phyloP scores from a whole-genome alignment of 1,140 invertebrate genomes.

The Solenopsis invicta region DNA sequence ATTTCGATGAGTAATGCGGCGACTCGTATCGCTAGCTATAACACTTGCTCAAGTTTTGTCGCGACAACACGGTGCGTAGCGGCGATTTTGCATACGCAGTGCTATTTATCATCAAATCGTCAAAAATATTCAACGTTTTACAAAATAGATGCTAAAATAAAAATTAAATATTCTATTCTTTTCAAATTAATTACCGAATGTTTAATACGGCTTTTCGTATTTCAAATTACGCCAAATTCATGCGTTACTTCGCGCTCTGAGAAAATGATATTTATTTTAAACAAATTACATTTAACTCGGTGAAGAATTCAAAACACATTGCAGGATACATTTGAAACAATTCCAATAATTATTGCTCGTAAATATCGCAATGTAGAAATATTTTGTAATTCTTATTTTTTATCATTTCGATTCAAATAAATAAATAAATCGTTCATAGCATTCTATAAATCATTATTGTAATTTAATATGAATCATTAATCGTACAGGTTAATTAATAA shows the following conservation, averaged over 20 bases:
- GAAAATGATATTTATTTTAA: neutral
- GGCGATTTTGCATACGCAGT: neutral
- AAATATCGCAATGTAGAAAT: neutral
- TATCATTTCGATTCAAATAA: slow-evolving; percentile 10
- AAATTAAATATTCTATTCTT: neutral
- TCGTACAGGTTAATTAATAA: neutral
- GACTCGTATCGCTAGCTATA: neutral
- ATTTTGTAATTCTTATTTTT: neutral
- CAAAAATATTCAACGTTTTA: slow-evolving; percentile 5
- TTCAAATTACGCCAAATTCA: neutral
- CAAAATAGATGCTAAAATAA: neutral
- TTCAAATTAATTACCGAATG: neutral
- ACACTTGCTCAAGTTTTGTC: neutral
- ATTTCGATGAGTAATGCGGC: neutral
- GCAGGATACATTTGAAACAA: neutral
- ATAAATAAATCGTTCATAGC: neutral
- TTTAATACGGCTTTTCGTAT: neutral
- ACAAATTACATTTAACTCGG: neutral
- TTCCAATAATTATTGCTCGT: slow-evolving; percentile 11
- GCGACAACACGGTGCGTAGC: neutral
- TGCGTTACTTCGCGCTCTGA: neutral
- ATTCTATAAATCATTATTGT: slow-evolving; percentile 4
- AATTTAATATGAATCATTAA: slow-evolving; percentile 3
- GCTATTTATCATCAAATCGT: neutral
- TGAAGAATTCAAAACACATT: neutral